Evolutionary conservation across 2,113 vertebrate species (phyloP).

Genomic region (Archocentrus centrarchus): DNA sequence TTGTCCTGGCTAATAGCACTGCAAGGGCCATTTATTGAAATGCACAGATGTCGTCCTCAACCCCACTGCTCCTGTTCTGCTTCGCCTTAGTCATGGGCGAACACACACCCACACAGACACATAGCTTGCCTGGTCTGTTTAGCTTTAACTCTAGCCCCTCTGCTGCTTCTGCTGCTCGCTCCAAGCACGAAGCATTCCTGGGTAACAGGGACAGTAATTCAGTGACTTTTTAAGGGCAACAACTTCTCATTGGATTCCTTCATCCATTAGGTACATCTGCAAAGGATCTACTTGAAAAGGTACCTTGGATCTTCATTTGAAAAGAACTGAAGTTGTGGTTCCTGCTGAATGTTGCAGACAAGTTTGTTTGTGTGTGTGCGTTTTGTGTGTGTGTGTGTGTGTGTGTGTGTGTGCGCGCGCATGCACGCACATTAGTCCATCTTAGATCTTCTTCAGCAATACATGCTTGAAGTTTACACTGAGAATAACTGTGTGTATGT

Average conservation of each 20-base stretch:
- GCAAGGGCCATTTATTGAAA: conserved; percentile 47
- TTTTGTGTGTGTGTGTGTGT: not conserved
- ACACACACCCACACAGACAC: not conserved
- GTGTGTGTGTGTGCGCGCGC: no score
- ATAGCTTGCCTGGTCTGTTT: conserved; percentile 39
- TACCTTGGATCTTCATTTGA: conserved; percentile 37
- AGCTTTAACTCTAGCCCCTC: conserved; percentile 50
- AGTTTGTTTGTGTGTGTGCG: conserved; percentile 12
- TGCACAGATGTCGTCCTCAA: conserved; percentile 57
- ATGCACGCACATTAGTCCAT: not conserved
- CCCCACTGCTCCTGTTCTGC: conserved; percentile 54
- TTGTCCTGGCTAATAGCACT: conserved; percentile 48
- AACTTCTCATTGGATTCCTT: conserved; percentile 40
- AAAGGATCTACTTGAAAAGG: conserved; percentile 51
- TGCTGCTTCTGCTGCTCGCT: conserved; percentile 50
- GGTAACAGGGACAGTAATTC: conserved; percentile 61
- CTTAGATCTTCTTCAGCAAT: conserved; percentile 1
- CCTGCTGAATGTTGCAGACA: conserved; percentile 34
- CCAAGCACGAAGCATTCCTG: conserved; percentile 62
- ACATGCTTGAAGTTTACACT: conserved; percentile 7
- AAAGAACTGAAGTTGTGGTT: conserved; percentile 19
- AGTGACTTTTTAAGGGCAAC: conserved; percentile 47
- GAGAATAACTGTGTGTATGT: conserved; percentile 20
- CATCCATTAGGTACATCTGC: conserved; percentile 62
- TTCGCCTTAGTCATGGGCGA: conserved; percentile 14